Conservation (phyloP, 1,140 invertebrate species). For the Platorchestia sp. region DNA sequence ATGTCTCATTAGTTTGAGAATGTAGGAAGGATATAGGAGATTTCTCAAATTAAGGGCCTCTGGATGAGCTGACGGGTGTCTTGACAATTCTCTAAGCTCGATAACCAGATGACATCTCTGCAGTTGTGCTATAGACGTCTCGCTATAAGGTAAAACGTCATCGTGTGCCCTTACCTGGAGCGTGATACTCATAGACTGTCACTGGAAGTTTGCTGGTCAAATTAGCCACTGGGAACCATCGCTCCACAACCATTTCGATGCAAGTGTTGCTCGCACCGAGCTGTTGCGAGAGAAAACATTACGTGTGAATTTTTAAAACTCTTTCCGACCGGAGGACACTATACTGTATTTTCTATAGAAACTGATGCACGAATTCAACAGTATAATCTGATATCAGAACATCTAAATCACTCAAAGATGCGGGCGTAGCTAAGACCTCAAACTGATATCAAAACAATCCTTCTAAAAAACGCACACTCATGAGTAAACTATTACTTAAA, state of each 20-base stretch:
- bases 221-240: slow-evolving; percentile 97
- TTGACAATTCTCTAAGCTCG: no score
- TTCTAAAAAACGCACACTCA: no score
- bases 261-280: slow-evolving; percentile 87
- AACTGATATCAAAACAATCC: no score
- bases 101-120: no score
- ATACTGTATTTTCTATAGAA: not conserved
- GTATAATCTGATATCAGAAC: no score
- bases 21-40: no score
- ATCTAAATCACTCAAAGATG: no score
- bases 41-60: no score
- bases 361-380: not conserved
- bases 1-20: no score
- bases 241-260: slow-evolving; percentile 90
- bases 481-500: not conserved
- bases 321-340: not conserved
- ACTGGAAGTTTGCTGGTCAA: slow-evolving; percentile 93
- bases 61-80: no score
- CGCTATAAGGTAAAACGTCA: no score
- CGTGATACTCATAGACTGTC: slow-evolving; percentile 95
- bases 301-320: not conserved
- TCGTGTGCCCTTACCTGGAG: slow-evolving; percentile 92
- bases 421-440: slow-evolving; percentile 13
- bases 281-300: slow-evolving; percentile 71
- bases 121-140: no score